Evolutionary conservation across 2,888 invertebrate genomes (phyloP).

Genomic region (Byasa hedistus): DNA sequence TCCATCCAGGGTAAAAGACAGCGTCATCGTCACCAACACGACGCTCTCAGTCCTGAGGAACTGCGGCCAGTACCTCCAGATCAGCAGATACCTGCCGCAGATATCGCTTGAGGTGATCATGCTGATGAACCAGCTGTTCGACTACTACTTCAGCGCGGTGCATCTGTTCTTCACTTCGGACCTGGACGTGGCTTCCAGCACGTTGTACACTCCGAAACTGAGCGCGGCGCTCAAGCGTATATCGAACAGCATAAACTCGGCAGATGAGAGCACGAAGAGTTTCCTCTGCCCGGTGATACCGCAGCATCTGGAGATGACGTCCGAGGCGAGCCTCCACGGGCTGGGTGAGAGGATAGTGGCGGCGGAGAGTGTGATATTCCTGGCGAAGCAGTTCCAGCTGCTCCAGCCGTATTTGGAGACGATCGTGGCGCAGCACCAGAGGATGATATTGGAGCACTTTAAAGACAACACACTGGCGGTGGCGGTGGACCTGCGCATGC

Average conservation of each 20-base stretch:
- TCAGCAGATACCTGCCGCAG: conserved; percentile 92
- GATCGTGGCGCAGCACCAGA: conserved; percentile 86
- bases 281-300: conserved; percentile 53
- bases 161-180: conserved; percentile 91
- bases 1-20: conserved; percentile 68
- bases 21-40: conserved; percentile 92
- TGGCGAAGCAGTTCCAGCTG: conserved; percentile 92
- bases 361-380: conserved; percentile 94
- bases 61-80: conserved; percentile 95
- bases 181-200: conserved; percentile 78
- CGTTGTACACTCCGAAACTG: conserved; percentile 84
- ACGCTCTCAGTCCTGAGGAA: conserved; percentile 93
- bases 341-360: conserved; percentile 93
- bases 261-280: conserved; percentile 46
- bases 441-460: conserved; percentile 85
- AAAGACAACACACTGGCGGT: conserved; percentile 86
- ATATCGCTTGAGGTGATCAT: conserved; percentile 95
- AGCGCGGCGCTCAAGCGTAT: conserved; percentile 88
- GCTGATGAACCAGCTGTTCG: conserved; percentile 94
- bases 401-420: conserved; percentile 92
- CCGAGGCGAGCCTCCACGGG: conserved; percentile 88
- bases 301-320: conserved; percentile 56
- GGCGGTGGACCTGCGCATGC: conserved; percentile 87
- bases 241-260: conserved; percentile 81
- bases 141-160: conserved; percentile 94